Conservation (phyloP, 2,797 vertebrate species). For the Anolis apletophallus region DNA sequence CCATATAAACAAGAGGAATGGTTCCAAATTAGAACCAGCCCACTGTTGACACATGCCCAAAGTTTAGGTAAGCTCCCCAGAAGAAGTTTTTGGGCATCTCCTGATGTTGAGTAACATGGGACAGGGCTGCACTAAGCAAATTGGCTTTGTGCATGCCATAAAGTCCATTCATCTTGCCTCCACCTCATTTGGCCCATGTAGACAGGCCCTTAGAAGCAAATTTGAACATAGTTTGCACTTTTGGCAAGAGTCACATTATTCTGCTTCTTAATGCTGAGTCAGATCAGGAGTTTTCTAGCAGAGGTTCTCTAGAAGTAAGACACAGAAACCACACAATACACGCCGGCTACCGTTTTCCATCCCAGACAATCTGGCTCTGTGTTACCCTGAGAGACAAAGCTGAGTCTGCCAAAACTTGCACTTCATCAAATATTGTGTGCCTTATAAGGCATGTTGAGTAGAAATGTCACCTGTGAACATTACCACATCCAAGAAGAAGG, state of each 20-base stretch:
- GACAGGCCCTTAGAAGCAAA: too few species aligned
- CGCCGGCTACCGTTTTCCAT: constrained; percentile 43
- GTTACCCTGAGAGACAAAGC: constrained; percentile 59
- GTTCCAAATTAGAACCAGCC: too few species aligned
- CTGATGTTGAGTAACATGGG: too few species aligned
- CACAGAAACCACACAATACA: not conserved
- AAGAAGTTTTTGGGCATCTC: too few species aligned
- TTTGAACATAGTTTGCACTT: not conserved
- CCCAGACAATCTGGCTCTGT: constrained; percentile 65
- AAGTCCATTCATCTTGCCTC: too few species aligned
- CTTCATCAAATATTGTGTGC: constrained; percentile 55
- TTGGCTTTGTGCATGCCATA: too few species aligned
- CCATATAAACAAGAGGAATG: too few species aligned
- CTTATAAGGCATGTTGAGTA: constrained; percentile 58
- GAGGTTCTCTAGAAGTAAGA: fast-evolving
- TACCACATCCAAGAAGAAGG: constrained; percentile 35
- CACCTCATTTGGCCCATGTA: too few species aligned
- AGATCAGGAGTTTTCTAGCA: constrained; percentile 13
- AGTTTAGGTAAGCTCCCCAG: too few species aligned
- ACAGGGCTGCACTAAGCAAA: too few species aligned
- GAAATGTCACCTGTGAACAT: constrained; percentile 55
- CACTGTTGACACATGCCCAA: too few species aligned
- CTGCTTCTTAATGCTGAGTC: not conserved
- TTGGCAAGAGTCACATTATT: constrained; percentile 12
- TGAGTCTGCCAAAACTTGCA: constrained; percentile 58